phyloP scores from a whole-genome alignment of 1,140 invertebrate species.

The Asbolus verrucosus region DNA sequence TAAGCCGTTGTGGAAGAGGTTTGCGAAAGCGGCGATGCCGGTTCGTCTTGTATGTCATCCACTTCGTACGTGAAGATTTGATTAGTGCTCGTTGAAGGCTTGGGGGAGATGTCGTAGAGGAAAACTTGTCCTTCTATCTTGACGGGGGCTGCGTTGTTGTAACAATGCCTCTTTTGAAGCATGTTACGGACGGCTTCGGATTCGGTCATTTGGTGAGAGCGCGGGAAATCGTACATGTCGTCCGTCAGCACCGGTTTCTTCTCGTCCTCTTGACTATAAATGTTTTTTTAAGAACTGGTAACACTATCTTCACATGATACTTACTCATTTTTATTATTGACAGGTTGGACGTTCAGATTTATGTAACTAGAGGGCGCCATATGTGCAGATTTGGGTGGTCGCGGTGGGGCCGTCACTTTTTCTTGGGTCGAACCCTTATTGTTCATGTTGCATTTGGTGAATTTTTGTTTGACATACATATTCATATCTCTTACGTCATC shows the following conservation, averaged over 20 bases:
- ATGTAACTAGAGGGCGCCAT: slow-evolving; percentile 68
- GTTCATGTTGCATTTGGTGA: slow-evolving; percentile 67
- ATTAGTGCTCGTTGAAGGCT: slow-evolving; percentile 56
- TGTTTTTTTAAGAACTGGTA: no score
- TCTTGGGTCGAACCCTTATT: slow-evolving; percentile 7
- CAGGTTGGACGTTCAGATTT: slow-evolving; percentile 62
- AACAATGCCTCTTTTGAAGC: slow-evolving; percentile 70
- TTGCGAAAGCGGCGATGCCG: slow-evolving; percentile 70
- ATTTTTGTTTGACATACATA: slow-evolving; percentile 69
- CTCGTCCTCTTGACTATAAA: slow-evolving; percentile 14
- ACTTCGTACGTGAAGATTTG: slow-evolving; percentile 72
- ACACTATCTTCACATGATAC: slow-evolving; percentile 43
- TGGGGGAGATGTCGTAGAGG: slow-evolving; percentile 68
- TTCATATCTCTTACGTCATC: slow-evolving; percentile 72
- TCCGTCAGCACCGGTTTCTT: slow-evolving; percentile 64
- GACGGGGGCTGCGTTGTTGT: slow-evolving; percentile 78
- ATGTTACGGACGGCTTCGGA: slow-evolving; percentile 56
- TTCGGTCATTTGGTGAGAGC: slow-evolving; percentile 70
- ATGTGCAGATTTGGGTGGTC: slow-evolving; percentile 82
- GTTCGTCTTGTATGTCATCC: slow-evolving; percentile 65
- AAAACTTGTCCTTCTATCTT: slow-evolving; percentile 71
- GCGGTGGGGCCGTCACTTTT: slow-evolving; percentile 71
- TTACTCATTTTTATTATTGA: slow-evolving; percentile 52
- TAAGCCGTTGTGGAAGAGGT: slow-evolving; percentile 68
- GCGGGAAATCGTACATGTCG: slow-evolving; percentile 80